Evolutionary conservation across 2,113 vertebrate species (phyloP).

Genomic region (Talpa occidentalis): DNA sequence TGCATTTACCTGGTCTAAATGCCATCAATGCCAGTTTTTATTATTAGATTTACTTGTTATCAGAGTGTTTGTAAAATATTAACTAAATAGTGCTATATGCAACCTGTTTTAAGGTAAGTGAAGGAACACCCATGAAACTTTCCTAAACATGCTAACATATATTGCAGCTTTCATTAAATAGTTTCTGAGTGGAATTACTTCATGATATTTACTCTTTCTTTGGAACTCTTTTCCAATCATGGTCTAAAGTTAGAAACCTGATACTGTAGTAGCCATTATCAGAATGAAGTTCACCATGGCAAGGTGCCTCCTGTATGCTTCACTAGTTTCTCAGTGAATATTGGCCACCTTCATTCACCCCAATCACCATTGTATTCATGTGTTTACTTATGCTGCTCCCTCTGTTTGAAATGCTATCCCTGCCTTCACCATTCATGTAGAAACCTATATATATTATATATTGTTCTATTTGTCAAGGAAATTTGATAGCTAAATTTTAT

Average conservation of each 20-base stretch:
- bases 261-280: background rate
- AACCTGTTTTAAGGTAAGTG: conserved; percentile 2
- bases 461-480: conserved; percentile 59
- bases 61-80: background rate
- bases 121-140: background rate
- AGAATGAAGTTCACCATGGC: background rate
- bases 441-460: background rate
- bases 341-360: background rate
- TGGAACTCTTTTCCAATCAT: background rate
- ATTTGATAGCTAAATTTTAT: conserved; percentile 66
- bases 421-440: background rate
- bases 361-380: background rate
- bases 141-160: background rate
- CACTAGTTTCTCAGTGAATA: background rate
- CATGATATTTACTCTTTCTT: background rate
- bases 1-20: background rate
- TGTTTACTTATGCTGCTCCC: conserved; percentile 48
- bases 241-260: background rate
- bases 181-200: background rate
- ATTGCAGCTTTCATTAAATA: background rate
- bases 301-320: background rate
- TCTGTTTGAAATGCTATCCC: conserved; percentile 52
- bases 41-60: background rate
- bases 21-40: background rate
- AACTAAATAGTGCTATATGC: background rate